Base-by-base conservation (phyloP, 23 tunicate species). In the Oikopleura vanhoeffeni region DNA sequence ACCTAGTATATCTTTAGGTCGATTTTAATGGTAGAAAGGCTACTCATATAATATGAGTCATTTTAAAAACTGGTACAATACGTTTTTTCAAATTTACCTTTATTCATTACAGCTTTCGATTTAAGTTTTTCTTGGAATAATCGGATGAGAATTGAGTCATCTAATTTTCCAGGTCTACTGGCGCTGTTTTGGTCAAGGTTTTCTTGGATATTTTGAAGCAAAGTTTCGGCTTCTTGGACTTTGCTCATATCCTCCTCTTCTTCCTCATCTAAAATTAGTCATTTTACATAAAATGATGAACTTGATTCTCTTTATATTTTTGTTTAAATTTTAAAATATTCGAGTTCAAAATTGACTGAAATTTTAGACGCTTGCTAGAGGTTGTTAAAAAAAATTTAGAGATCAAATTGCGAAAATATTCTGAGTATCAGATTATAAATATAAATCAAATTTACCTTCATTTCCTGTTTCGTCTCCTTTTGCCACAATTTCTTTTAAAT, bases 181-280 rank as follows among this genome's bases (percentile, higher is more conserved):
- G n/a, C n/a, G n/a, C n/a, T 84, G 85, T 92, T 92, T 0, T 75
- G 75, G 67, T 89, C 91, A 76, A 79, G 88, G 89, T 89, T 87
- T 57, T 93, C 98, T 42, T 90, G 88, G 0, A 87, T 76, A 83
- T 90, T 89, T 77, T 87, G 91, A 57, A 93, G 89, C 8, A 89
- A 41, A 71, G 90, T 94, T 0, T 88, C 87, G 83, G 90, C 98
- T 84, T 93, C 98, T 40, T 87, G 91, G 57, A 90, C 91, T 60
- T 90, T 93, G 42, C 91, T 91, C 76, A 88, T 91, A 83, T 89
- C 98, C 49, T 93, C 98, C 83, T 93, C 98, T 40, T 90, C 98
- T 1, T 88, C 91, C 58, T 93, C 98, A 18, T 57, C 90, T 57
- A n/a, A n/a, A n/a, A n/a, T n/a, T n/a, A n/a, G 39, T 33, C 83